These are phyloP conservation scores for Rhagoletis pomonella DNA, from an alignment of 1,140 invertebrate species.

Conservation along the genomic window DNA sequence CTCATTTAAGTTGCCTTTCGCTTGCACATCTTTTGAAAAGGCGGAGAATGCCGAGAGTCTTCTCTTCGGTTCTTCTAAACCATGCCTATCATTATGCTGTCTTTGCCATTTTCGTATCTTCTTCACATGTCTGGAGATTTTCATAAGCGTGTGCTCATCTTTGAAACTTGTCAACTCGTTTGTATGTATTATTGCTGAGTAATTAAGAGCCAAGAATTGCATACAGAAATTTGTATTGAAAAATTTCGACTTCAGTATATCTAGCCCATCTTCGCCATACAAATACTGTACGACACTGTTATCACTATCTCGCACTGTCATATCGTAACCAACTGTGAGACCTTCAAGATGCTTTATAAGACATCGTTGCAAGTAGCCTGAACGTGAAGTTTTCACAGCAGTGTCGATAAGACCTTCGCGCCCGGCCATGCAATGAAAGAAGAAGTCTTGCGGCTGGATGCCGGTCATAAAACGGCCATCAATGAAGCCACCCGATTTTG, in stretches of 20 bases:
- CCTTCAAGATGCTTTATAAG: slow-evolving; percentile 99
- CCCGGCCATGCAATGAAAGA: slow-evolving; percentile 99
- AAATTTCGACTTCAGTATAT: slow-evolving; percentile 91
- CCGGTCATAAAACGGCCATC: slow-evolving; percentile 97
- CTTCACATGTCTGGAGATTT: slow-evolving; percentile 77
- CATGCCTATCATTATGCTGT: slow-evolving; percentile 60
- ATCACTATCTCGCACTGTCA: slow-evolving; percentile 96
- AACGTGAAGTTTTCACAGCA: slow-evolving; percentile 94
- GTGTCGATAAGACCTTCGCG: slow-evolving; percentile 94
- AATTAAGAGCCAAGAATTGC: slow-evolving; percentile 88
- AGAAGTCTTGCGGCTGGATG: slow-evolving; percentile 97
- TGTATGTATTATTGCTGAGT: slow-evolving; percentile 77
- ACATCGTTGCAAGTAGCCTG: slow-evolving; percentile 98
- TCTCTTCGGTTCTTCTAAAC: not conserved
- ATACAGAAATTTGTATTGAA: slow-evolving; percentile 85
- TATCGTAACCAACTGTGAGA: slow-evolving; percentile 91
- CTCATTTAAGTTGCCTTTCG: slow-evolving; percentile 64
- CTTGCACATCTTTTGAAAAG: slow-evolving; percentile 72
- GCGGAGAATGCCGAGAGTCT: slow-evolving; percentile 61
- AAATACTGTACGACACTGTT: slow-evolving; percentile 94
- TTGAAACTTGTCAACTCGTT: slow-evolving; percentile 64
- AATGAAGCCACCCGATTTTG: slow-evolving; percentile 96
- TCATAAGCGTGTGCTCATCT: slow-evolving; percentile 77
- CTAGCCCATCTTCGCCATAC: slow-evolving; percentile 99
- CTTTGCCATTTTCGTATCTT: slow-evolving; percentile 79